phyloP scores from a whole-genome alignment of 2,888 invertebrate genomes.

The Orchestes rusci region DNA sequence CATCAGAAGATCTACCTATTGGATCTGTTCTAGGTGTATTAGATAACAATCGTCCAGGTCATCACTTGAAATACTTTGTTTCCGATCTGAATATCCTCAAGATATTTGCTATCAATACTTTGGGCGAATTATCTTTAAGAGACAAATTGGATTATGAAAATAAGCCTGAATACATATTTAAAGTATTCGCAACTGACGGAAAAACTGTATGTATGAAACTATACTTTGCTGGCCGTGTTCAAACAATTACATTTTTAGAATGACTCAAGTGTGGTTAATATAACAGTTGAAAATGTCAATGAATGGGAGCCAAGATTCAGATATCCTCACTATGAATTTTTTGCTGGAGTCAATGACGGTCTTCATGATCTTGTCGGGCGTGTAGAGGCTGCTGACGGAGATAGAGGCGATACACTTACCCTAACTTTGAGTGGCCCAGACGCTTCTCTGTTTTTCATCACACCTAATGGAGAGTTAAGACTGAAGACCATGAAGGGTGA shows the following conservation, averaged over 20 bases:
- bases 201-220: slow-evolving; percentile 50
- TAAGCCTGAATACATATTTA: slow-evolving; percentile 62
- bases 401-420: slow-evolving; percentile 65
- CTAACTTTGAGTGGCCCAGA: slow-evolving; percentile 52
- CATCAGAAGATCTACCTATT: slow-evolving; percentile 69
- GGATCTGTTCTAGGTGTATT: slow-evolving; percentile 64
- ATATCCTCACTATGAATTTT: slow-evolving; percentile 81
- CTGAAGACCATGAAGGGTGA: slow-evolving; percentile 42
- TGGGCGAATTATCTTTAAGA: slow-evolving; percentile 72
- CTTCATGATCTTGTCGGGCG: slow-evolving; percentile 48
- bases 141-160: slow-evolving; percentile 74
- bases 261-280: slow-evolving; percentile 73
- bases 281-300: slow-evolving; percentile 79
- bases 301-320: slow-evolving; percentile 92
- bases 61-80: slow-evolving; percentile 67
- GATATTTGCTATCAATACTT: slow-evolving; percentile 68
- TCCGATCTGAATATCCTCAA: slow-evolving; percentile 66
- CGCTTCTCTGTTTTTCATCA: slow-evolving; percentile 52
- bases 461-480: slow-evolving; percentile 60
- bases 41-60: slow-evolving; percentile 57
- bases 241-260: slow-evolving; percentile 50
- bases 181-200: slow-evolving; percentile 77
- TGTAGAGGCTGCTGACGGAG: slow-evolving; percentile 84
- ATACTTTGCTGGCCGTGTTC: not conserved
- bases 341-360: slow-evolving; percentile 40